These are phyloP conservation scores for Dendroctonus valens DNA, from an alignment of 1,140 invertebrate genomes.

Conservation along the genomic window DNA sequence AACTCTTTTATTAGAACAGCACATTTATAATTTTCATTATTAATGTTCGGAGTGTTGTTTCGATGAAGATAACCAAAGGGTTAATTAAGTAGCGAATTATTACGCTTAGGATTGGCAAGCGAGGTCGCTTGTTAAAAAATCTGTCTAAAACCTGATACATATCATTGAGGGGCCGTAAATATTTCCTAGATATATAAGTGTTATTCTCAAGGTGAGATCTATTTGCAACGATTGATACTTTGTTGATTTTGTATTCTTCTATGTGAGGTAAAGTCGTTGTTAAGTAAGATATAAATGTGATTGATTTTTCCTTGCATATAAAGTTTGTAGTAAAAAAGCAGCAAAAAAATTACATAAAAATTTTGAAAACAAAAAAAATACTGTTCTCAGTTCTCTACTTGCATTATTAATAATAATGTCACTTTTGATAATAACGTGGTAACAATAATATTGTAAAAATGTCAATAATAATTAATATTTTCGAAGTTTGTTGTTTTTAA, in stretches of 20 bases:
- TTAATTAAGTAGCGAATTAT: constrained; percentile 2
- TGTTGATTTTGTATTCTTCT: constrained; percentile 8
- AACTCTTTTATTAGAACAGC: not conserved
- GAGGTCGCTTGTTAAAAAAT: constrained; percentile 8
- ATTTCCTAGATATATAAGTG: constrained; percentile 17
- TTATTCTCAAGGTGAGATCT: constrained; percentile 16
- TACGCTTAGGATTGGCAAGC: constrained; percentile 19
- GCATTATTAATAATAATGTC: constrained; percentile 23
- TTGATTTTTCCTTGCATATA: constrained; percentile 15
- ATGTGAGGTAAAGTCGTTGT: not conserved
- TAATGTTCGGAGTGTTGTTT: not conserved
- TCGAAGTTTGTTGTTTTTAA: constrained; percentile 13
- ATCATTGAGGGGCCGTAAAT: constrained; percentile 31
- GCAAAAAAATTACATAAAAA: constrained; percentile 33
- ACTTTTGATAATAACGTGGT: constrained; percentile 30
- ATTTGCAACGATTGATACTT: constrained; percentile 10
- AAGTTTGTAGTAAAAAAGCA: constrained; percentile 12
- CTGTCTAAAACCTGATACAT: constrained; percentile 22
- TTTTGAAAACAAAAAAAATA: constrained; percentile 3
- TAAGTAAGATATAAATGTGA: constrained; percentile 21
- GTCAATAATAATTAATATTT: constrained; percentile 15
- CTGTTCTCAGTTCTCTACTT: not conserved
- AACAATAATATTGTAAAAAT: constrained; percentile 30
- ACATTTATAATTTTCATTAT: not conserved
- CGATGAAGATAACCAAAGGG: not conserved